These are phyloP conservation scores for Bubo bubo DNA, from an alignment of 2,113 vertebrate species.

Conservation along the genomic window DNA sequence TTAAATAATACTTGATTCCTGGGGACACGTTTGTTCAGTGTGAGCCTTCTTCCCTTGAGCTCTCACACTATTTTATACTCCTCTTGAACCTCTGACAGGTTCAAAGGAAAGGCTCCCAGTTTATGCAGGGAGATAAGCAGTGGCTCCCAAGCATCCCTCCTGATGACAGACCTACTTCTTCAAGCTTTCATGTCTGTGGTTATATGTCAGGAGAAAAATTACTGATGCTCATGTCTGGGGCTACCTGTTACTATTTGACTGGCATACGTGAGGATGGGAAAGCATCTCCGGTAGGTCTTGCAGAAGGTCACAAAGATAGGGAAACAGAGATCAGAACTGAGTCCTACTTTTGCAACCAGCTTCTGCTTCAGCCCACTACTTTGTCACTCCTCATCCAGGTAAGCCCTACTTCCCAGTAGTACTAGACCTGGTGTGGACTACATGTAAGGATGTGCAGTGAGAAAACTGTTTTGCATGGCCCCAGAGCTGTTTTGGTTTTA, in stretches of 20 bases:
- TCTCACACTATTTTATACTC: not conserved
- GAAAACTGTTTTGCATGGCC: not conserved
- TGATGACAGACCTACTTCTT: not conserved
- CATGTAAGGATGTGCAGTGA: not conserved
- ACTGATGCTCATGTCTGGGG: no score
- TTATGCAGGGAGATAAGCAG: not conserved
- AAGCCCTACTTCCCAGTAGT: not conserved
- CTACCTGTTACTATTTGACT: not conserved
- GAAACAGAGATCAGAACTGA: not conserved
- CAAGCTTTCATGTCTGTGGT: not conserved
- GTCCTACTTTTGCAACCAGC: not conserved
- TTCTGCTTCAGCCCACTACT: not conserved
- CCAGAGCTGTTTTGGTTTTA: not conserved
- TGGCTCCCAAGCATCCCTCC: not conserved
- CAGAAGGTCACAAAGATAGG: not conserved
- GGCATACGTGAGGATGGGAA: not conserved
- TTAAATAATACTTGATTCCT: not conserved
- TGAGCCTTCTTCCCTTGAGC: not conserved
- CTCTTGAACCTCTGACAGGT: not conserved
- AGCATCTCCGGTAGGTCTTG: not conserved
- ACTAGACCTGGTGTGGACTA: not conserved
- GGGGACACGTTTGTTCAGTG: not conserved
- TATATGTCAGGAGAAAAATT: not conserved
- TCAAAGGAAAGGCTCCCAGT: not conserved
- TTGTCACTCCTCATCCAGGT: not conserved